A percentile compares a stretch with the other conserved stretches of the same genome.
Conservation (phyloP, 2,113 vertebrate genomes). For the Pholis gunnellus region DNA sequence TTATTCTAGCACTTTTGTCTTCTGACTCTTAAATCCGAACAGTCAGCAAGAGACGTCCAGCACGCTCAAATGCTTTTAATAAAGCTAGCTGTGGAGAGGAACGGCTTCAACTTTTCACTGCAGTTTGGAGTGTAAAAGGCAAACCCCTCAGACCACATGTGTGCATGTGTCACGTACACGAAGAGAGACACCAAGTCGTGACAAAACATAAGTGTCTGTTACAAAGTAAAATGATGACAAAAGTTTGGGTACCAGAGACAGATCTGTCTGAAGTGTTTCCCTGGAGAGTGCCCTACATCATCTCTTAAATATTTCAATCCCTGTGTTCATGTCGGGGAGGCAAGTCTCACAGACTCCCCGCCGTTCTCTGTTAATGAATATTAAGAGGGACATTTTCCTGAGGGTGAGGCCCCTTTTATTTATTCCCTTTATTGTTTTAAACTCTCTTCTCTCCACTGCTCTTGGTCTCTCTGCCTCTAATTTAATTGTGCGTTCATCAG, state of each 20-base stretch:
- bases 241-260: slow-evolving; percentile 61
- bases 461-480: slow-evolving; percentile 29
- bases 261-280: slow-evolving; percentile 51
- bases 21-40: not conserved
- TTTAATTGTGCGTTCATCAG: slow-evolving; percentile 50
- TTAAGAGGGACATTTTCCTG: slow-evolving; percentile 77
- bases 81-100: slow-evolving; percentile 5
- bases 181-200: slow-evolving; percentile 10
- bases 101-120: slow-evolving; percentile 11
- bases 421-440: slow-evolving; percentile 78
- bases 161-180: not conserved
- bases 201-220: not conserved
- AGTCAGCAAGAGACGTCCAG: slow-evolving; percentile 1
- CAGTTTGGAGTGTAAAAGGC: not conserved
- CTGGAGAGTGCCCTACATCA: slow-evolving; percentile 61
- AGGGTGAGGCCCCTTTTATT: slow-evolving; percentile 70
- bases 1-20: slow-evolving; percentile 5
- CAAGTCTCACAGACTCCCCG: slow-evolving; percentile 66
- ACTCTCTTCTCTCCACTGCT: slow-evolving; percentile 23
- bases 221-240: slow-evolving; percentile 26
- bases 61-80: slow-evolving; percentile 24
- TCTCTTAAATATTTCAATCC: slow-evolving; percentile 70
- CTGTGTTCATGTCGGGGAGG: slow-evolving; percentile 61
- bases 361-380: slow-evolving; percentile 73
- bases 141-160: slow-evolving; percentile 24